These are phyloP conservation scores for Cassiopea xamachana DNA, from an alignment of 30 jellyfish, hydroid and myxozoan genomes.

Conservation along the genomic window DNA sequence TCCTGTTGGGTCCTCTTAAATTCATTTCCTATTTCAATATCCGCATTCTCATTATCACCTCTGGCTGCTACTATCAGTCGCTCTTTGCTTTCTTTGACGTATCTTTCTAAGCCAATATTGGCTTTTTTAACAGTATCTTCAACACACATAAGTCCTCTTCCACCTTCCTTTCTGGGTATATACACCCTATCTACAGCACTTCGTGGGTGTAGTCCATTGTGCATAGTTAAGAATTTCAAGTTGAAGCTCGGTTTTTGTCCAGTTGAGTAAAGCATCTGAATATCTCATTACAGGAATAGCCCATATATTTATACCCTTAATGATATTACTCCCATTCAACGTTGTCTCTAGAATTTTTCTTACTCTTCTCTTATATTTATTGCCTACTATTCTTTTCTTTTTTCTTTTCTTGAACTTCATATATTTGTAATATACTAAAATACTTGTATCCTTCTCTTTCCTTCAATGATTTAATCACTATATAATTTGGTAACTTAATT, in stretches of 20 bases:
- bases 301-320: not conserved
- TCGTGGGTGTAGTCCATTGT: not conserved
- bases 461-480: not conserved
- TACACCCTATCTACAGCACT: not conserved
- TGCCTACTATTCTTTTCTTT: too few relatives aligned
- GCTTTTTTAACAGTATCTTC: not conserved
- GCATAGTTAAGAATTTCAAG: not conserved
- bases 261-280: not conserved
- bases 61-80: not conserved
- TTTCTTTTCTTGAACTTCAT: too few relatives aligned
- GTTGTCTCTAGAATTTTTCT: not conserved
- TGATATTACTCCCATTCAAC: not conserved
- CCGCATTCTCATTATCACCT: not conserved
- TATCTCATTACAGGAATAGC: not conserved
- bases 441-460: not conserved
- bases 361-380: too few relatives aligned
- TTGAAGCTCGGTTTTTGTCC: not conserved
- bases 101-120: not conserved
- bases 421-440: too few relatives aligned
- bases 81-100: not conserved
- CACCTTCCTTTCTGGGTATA: slow-evolving; percentile 5
- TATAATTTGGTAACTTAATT: not conserved
- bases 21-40: not conserved
- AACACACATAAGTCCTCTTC: slow-evolving; percentile 4
- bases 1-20: slow-evolving; percentile 3